Evolutionary conservation across 2,113 vertebrate genomes (phyloP), one percentile per base, ranked within the genome.

Genomic region (Corydoras sp.): DNA sequence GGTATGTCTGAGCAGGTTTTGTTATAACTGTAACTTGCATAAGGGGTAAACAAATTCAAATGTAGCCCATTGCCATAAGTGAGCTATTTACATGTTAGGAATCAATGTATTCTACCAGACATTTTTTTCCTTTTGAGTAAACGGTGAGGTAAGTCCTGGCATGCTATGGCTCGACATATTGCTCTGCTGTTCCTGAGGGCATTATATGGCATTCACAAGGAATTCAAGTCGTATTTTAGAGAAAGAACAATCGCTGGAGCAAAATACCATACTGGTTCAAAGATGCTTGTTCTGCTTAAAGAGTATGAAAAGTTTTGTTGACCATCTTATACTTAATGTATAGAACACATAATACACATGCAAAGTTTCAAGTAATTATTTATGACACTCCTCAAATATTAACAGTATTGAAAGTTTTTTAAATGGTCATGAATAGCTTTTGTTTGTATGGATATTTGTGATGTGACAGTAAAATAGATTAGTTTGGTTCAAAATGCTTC

Each of bases 181-280:
- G 62, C 55, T 55, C 2, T 11, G 35, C n/a, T 59, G 18, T 58
- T 61, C 62, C 58, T 75, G 32, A 59, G 68, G 43, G 62, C 31
- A 30, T 58, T 62, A 10, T 58, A 62, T 14, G 51, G 51, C 53
- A 67, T 67, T 43, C n/a, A 43, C n/a, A 18, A 49, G 35, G 29
- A 76, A 56, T 35, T 68, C 43, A 51, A 32, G 8, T 30, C 15
- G 51, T 9, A 18, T 58, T 63, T 58, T 13, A 29, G 58, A 15
- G 15, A n/a, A 50, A 29, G 8, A 61, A 58, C 65, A 62, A 61
- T 54, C 68, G 62, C 62, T 71, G 49, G 30, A 48, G 35, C 69
- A 72, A 35, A 35, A 58, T 72, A 5, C 32, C 11, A 30, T 15
- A 65, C 12, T 35, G 31, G 5, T 15, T 69, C 1, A 48, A 59